Percentiles rank a stretch among this genome's conserved stretches.
Conservation (phyloP, 2,113 vertebrate species). For the Osmerus eperlanus region DNA sequence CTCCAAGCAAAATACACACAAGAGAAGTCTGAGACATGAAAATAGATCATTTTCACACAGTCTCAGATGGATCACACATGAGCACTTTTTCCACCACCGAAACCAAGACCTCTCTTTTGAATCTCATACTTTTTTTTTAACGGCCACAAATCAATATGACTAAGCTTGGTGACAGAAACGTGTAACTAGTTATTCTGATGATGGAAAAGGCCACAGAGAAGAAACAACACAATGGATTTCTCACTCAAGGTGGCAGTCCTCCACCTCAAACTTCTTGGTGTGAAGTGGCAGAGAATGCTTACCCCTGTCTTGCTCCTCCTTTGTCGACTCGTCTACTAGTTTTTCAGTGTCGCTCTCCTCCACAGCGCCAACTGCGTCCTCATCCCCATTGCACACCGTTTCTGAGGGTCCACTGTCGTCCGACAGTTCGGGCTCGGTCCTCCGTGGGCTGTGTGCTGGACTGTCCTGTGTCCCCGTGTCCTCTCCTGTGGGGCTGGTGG, state of each 20-base stretch:
- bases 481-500: conserved; percentile 2
- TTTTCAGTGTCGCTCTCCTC: conserved; percentile 12
- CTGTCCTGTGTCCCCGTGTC: conserved; percentile 36
- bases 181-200: conserved; percentile 16
- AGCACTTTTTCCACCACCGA: background rate
- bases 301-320: conserved; percentile 68
- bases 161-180: background rate
- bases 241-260: conserved; percentile 18
- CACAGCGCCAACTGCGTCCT: conserved; percentile 9
- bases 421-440: conserved; percentile 42
- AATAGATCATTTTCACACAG: background rate
- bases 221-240: conserved; percentile 6
- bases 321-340: conserved; percentile 24
- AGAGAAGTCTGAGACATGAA: background rate
- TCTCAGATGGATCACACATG: background rate
- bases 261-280: conserved; percentile 2
- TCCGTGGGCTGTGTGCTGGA: conserved; percentile 26
- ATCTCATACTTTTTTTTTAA: too few species aligned
- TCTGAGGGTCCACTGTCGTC: conserved; percentile 40
- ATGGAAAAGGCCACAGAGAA: conserved; percentile 49
- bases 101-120: background rate
- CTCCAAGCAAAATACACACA: background rate
- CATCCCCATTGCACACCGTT: conserved; percentile 31
- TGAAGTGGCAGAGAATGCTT: conserved; percentile 60
- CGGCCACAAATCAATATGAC: too few species aligned